phyloP scores from a whole-genome alignment of 35 echinoderm and acorn worm species.

The Ophioderma brevispina region DNA sequence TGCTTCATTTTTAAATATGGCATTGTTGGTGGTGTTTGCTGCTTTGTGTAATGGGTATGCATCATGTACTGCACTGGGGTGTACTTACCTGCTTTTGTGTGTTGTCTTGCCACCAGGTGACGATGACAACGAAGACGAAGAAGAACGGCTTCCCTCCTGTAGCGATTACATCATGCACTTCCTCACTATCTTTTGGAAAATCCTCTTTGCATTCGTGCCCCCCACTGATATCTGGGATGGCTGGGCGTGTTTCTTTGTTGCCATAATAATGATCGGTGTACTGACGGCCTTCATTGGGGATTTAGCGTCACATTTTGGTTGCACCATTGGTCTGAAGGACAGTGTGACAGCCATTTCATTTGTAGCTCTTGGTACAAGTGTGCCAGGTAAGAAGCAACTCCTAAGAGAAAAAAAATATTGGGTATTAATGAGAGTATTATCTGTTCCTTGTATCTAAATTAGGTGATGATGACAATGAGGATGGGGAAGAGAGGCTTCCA shows the following conservation, averaged over 20 bases:
- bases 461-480: constrained; percentile 68
- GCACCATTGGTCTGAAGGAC: constrained; percentile 80
- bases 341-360: constrained; percentile 96
- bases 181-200: constrained; percentile 99
- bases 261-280: constrained; percentile 82
- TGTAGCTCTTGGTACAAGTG: constrained; percentile 96
- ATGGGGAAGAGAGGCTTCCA: constrained; percentile 89
- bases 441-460: not conserved
- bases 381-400: constrained; percentile 70
- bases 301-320: constrained; percentile 90
- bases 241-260: constrained; percentile 90
- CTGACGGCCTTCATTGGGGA: constrained; percentile 91
- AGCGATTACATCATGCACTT: constrained; percentile 99
- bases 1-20: too few species aligned
- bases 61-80: too few species aligned
- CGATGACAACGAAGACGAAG: constrained; percentile 80
- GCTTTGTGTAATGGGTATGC: too few species aligned
- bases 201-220: constrained; percentile 95
- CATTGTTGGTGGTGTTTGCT: too few species aligned
- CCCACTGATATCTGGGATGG: constrained; percentile 90
- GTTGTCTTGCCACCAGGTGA: constrained; percentile 58
- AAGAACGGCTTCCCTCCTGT: constrained; percentile 95
- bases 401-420: not conserved
- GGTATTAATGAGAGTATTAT: not conserved
- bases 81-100: not conserved